These are phyloP conservation scores for Palythoa grandiflora DNA, from an alignment of 92 coral and sea anemone species.

Conservation along the genomic window DNA sequence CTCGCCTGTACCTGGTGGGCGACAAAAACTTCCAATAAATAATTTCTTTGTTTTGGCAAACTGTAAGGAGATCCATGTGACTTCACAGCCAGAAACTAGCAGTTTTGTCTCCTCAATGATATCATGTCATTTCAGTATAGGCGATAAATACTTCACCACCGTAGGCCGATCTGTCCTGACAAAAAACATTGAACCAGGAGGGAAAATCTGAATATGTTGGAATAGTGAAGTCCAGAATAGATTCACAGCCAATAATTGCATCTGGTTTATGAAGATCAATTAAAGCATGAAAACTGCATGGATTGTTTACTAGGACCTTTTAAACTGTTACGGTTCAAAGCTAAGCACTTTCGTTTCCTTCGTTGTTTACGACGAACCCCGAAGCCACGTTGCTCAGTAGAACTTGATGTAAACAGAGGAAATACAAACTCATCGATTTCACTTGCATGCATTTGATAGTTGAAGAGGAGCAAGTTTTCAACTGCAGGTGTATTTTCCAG, in stretches of 20 bases:
- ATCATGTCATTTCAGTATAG: slow-evolving; percentile 14
- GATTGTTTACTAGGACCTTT: slow-evolving; percentile 50
- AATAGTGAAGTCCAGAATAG: slow-evolving; percentile 46
- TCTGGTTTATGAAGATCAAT: slow-evolving; percentile 52
- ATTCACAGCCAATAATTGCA: slow-evolving; percentile 53
- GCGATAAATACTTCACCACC: slow-evolving; percentile 60
- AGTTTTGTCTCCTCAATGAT: slow-evolving; percentile 41
- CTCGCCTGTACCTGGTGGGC: slow-evolving; percentile 42
- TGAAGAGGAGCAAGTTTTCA: slow-evolving; percentile 23
- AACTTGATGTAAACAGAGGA: not conserved
- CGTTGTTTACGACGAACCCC: not conserved
- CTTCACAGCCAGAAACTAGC: slow-evolving; percentile 34
- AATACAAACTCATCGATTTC: not conserved
- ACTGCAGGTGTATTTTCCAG: slow-evolving; percentile 9
- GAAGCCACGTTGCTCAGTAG: not conserved
- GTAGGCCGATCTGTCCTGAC: slow-evolving; percentile 46
- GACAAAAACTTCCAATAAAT: slow-evolving; percentile 34
- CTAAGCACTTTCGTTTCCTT: slow-evolving; percentile 38
- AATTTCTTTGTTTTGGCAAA: slow-evolving; percentile 40
- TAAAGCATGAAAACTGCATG: slow-evolving; percentile 29
- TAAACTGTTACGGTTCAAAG: slow-evolving; percentile 54
- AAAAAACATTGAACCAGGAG: slow-evolving; percentile 32
- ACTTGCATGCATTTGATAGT: slow-evolving; percentile 11
- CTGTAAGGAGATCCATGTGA: slow-evolving; percentile 41
- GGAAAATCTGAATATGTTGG: slow-evolving; percentile 62